phyloP scores from a whole-genome alignment of 2,797 vertebrate species.

The Otolemur crassicaudatus region DNA sequence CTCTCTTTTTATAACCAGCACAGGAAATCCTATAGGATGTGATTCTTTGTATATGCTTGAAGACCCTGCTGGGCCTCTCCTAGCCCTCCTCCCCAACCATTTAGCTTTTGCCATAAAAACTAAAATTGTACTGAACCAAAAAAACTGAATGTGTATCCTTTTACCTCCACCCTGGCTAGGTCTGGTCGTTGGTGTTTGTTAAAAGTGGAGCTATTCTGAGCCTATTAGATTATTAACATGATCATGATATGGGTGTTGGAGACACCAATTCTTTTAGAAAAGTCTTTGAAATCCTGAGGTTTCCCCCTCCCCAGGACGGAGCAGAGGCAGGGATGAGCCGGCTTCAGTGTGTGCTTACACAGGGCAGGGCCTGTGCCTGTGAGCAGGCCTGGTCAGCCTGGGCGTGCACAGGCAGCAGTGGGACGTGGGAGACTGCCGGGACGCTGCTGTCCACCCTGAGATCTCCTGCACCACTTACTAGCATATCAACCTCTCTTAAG shows the following conservation, averaged over 20 bases:
- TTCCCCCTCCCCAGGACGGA: not conserved
- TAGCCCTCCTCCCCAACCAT: not conserved
- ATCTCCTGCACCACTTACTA: not conserved
- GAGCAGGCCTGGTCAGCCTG: not conserved
- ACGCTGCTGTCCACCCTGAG: too few relatives aligned
- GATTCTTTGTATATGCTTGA: not conserved
- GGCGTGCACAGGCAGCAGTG: not conserved
- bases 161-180: not conserved
- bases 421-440: fast-evolving
- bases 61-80: not conserved
- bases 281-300: not conserved
- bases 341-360: too few relatives aligned
- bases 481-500: not conserved
- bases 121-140: not conserved
- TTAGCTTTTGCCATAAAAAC: not conserved
- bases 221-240: not conserved
- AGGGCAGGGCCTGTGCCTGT: fast-evolving
- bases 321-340: fast-evolving
- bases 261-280: not conserved
- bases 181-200: not conserved
- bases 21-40: not conserved
- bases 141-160: not conserved
- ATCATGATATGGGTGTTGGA: not conserved
- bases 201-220: not conserved
- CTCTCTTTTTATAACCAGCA: not conserved